phyloP scores from a whole-genome alignment of 1,140 invertebrate genomes.

The Leptinotarsa lineolata region DNA sequence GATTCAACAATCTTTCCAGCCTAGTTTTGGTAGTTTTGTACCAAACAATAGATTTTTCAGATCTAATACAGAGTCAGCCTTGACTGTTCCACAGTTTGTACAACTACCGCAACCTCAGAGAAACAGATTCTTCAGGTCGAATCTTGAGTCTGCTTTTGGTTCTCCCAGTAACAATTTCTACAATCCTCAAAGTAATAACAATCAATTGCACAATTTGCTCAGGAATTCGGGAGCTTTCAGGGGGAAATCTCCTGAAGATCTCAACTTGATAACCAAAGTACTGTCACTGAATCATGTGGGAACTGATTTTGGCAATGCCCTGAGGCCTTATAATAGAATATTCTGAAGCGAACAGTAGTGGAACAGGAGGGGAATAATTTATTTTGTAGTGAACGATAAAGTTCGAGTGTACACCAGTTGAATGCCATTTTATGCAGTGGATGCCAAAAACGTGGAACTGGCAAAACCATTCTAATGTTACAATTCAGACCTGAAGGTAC shows the following conservation, averaged over 20 bases:
- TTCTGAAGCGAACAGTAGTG: not conserved
- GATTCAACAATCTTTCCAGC: conserved; percentile 31
- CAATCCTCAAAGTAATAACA: conserved; percentile 55
- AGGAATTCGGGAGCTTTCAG: conserved; percentile 66
- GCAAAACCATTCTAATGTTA: not conserved
- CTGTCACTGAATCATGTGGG: conserved; percentile 69
- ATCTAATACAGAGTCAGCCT: conserved; percentile 25
- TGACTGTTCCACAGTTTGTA: conserved; percentile 19
- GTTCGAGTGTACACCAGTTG: not conserved
- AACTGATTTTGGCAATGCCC: not conserved
- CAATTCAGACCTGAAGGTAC: not conserved
- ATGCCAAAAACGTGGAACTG: not conserved
- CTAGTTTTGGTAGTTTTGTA: conserved; percentile 26
- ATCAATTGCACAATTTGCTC: conserved; percentile 67
- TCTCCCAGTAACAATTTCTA: not conserved
- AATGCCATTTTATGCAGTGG: not conserved
- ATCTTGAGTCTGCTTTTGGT: conserved; percentile 27
- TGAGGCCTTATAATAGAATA: conserved; percentile 1
- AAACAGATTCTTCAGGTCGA: conserved; percentile 46
- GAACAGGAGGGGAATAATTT: conserved; percentile 2
- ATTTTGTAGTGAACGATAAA: conserved; percentile 12
- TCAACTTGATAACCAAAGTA: conserved; percentile 80
- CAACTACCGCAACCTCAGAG: conserved; percentile 29
- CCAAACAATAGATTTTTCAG: conserved; percentile 31
- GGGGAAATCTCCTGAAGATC: conserved; percentile 67